A percentile compares a stretch with the other conserved stretches of the same genome.
Conservation (phyloP, 2,797 vertebrate species). For the Notamacropus eugenii region DNA sequence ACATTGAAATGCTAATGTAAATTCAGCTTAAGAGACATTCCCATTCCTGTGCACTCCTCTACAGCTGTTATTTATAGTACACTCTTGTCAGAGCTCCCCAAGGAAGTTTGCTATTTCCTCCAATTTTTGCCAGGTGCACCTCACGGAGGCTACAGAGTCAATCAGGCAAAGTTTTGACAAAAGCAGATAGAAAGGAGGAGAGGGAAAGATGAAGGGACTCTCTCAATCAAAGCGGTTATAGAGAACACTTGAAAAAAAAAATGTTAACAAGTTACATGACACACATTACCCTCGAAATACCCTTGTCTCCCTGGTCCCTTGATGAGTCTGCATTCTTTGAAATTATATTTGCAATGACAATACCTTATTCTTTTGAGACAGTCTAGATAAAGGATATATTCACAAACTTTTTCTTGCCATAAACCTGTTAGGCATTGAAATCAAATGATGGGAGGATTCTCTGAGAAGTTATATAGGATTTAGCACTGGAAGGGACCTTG, state of each 20-base stretch:
- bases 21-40: not conserved
- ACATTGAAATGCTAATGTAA: not conserved
- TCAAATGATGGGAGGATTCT: constrained; percentile 43
- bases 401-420: constrained; percentile 26
- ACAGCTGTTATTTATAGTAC: not conserved
- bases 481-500: not conserved
- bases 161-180: not conserved
- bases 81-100: constrained; percentile 6
- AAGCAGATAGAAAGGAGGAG: not conserved
- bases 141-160: not conserved
- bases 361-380: constrained; percentile 1
- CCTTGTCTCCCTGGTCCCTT: not conserved
- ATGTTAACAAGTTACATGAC: not conserved
- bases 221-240: constrained; percentile 51
- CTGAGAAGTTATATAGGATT: constrained; percentile 38
- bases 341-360: constrained; percentile 64
- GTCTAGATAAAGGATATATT: constrained; percentile 30
- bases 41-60: not conserved
- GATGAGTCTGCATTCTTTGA: constrained; percentile 19
- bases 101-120: not conserved
- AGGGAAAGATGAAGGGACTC: constrained; percentile 20
- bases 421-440: constrained; percentile 42
- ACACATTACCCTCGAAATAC: constrained; percentile 26
- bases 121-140: not conserved
- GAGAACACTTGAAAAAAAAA: not conserved